A percentile compares a stretch with the other conserved stretches of the same genome.
phyloP scores from a whole-genome alignment of 2,888 invertebrate genomes.

The Pharmacophagus antenor region DNA sequence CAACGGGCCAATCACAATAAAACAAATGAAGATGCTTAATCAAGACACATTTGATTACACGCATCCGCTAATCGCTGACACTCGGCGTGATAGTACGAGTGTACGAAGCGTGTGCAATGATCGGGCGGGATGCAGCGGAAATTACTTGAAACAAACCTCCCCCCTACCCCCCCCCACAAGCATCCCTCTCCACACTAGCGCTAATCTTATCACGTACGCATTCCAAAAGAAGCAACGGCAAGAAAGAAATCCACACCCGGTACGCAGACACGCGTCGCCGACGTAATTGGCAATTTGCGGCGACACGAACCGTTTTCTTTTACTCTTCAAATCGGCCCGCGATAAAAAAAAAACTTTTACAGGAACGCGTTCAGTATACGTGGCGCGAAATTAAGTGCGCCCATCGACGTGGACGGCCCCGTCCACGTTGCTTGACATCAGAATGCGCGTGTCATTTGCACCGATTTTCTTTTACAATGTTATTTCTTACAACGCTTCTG shows the following conservation, averaged over 20 bases:
- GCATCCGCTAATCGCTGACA: constrained; percentile 8
- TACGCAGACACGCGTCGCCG: constrained; percentile 16
- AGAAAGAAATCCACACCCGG: constrained; percentile 30
- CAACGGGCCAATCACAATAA: no score
- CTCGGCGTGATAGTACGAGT: no score
- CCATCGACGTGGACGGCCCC: no score
- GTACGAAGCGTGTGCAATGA: constrained; percentile 7
- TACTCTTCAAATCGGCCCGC: constrained; percentile 3
- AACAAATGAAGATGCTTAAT: no score
- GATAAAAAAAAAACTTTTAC: constrained; percentile 8
- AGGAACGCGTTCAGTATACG: neutral
- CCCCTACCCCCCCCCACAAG: neutral
- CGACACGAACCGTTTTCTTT: constrained; percentile 2
- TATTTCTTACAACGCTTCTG: no score
- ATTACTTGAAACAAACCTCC: constrained; percentile 27
- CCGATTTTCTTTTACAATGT: no score
- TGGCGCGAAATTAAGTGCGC: no score
- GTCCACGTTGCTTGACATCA: neutral
- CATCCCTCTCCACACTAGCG: constrained; percentile 27
- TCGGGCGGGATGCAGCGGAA: constrained; percentile 14
- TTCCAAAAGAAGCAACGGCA: constrained; percentile 28
- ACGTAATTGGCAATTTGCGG: constrained; percentile 24
- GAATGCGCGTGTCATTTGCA: no score
- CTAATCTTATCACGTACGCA: constrained; percentile 35
- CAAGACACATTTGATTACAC: no score